Conservation (phyloP, 2,797 vertebrate genomes). For the Syngnathus rostellatus region DNA sequence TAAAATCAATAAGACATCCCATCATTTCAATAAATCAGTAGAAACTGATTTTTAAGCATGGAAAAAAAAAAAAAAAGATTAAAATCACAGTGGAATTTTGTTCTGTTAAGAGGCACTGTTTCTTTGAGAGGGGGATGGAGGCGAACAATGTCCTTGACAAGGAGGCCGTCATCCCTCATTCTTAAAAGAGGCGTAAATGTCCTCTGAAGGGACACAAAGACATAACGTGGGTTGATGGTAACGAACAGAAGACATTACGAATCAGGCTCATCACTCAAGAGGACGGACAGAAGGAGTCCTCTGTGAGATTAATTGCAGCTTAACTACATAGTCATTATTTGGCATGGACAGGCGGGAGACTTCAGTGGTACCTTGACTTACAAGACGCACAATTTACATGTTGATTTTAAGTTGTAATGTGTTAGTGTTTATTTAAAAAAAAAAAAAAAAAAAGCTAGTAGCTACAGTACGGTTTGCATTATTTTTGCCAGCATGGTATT, state of each 20-base stretch:
- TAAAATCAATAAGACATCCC: background rate
- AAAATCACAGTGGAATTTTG: slow-evolving; percentile 45
- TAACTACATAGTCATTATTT: background rate
- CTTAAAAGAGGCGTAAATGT: background rate
- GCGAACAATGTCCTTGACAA: slow-evolving; percentile 17
- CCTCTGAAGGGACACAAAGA: slow-evolving; percentile 28
- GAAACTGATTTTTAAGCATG: slow-evolving; percentile 30
- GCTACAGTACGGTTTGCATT: no score
- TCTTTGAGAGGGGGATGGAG: slow-evolving; percentile 21
- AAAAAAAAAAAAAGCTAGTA: no score
- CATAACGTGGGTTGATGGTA: slow-evolving; percentile 16
- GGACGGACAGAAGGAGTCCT: background rate
- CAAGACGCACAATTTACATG: background rate
- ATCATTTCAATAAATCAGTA: slow-evolving; percentile 5
- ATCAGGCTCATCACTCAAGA: background rate
- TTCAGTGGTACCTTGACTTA: background rate
- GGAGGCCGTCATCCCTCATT: slow-evolving; percentile 17
- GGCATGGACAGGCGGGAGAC: background rate
- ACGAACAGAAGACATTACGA: background rate
- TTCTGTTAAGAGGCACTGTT: slow-evolving; percentile 67
- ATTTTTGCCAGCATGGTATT: no score
- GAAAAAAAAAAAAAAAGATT: slow-evolving; percentile 6
- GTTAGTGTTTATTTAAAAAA: background rate
- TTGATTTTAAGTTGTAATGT: background rate
- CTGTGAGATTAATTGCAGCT: background rate